Percentiles rank a stretch among this genome's conserved stretches.
phyloP scores from a whole-genome alignment of 2,113 vertebrate species.

The Microcebus ravelobensis region DNA sequence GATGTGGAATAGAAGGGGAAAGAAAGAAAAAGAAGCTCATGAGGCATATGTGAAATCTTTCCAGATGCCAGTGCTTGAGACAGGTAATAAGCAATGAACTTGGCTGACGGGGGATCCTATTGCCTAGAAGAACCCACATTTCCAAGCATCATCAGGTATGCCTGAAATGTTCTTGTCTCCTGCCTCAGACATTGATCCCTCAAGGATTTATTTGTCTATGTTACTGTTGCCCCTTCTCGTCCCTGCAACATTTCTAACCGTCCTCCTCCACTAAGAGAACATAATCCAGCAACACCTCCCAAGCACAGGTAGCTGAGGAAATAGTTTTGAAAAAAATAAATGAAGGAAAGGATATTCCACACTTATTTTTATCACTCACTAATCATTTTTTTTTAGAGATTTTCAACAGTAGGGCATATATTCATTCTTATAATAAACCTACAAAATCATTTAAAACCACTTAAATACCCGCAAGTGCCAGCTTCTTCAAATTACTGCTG shows the following conservation, averaged over 20 bases:
- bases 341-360: not conserved
- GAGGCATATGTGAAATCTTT: not conserved
- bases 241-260: not conserved
- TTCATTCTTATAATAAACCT: not conserved
- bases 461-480: not conserved
- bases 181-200: not conserved
- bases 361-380: not conserved
- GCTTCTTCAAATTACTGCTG: not conserved
- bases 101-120: not conserved
- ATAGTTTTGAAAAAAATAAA: not conserved
- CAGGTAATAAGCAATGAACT: not conserved
- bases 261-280: not conserved
- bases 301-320: not conserved
- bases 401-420: not conserved
- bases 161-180: not conserved
- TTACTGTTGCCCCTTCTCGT: not conserved
- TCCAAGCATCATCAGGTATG: not conserved
- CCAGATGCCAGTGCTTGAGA: not conserved
- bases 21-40: not conserved
- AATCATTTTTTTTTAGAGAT: not conserved
- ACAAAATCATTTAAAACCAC: not conserved
- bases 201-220: not conserved
- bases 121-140: not conserved
- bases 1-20: not conserved
- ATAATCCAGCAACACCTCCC: not conserved